Conservation (phyloP, 2,888 invertebrate species). For the Drosophila percnosoma region DNA sequence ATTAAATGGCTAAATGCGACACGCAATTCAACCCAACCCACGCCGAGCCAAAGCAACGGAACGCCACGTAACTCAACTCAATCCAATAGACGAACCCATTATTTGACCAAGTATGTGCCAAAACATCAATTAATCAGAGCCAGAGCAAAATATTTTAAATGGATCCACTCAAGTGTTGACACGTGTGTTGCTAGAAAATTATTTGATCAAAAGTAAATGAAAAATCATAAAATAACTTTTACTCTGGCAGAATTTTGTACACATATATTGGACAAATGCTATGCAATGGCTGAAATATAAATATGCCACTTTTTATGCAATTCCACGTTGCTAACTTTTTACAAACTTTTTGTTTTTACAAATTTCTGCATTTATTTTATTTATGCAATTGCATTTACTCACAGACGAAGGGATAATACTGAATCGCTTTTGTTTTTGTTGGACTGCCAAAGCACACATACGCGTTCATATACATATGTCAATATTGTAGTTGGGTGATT, state of each 20-base stretch:
- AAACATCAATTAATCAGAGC: constrained; percentile 66
- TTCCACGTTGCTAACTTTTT: background rate
- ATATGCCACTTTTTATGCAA: background rate
- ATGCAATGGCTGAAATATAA: background rate
- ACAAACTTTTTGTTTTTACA: background rate
- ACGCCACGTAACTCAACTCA: constrained; percentile 3
- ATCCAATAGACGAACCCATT: constrained; percentile 21
- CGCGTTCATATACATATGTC: background rate
- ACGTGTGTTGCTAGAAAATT: background rate
- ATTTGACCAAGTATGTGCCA: constrained; percentile 46
- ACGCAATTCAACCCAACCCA: constrained; percentile 45
- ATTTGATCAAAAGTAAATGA: background rate
- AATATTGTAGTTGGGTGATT: background rate
- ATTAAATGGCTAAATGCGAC: constrained; percentile 66
- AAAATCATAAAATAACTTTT: background rate
- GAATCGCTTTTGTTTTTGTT: background rate
- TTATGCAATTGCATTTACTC: background rate
- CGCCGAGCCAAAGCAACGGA: background rate
- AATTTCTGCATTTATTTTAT: background rate
- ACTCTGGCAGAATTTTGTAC: background rate
- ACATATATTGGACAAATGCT: background rate
- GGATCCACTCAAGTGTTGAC: background rate
- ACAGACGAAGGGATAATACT: background rate
- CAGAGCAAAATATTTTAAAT: background rate
- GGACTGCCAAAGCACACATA: background rate